Evolutionary conservation across 2,888 invertebrate species (phyloP), one percentile per base, ranked within the genome.

Genomic region (Yponomeuta sedellus): DNA sequence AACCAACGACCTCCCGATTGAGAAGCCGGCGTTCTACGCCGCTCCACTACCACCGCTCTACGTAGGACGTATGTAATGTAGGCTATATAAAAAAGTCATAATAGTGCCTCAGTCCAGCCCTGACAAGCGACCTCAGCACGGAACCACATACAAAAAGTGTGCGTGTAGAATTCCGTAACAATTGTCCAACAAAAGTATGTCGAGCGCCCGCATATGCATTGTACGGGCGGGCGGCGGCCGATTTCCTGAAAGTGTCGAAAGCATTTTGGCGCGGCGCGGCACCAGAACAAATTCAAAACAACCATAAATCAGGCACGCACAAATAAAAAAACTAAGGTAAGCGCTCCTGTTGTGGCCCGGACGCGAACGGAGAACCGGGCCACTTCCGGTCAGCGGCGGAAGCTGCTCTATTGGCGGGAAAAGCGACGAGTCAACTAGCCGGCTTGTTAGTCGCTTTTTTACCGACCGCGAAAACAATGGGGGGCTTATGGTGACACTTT

Each of bases 271-370:
- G 71, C 65, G 44, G 44, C 44, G n/a, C 68, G 67, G 69, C 66
- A 74, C 69, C 74, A 78, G 77, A 83, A 83, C 86, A 88, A 88
- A 88, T 88, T 88, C 88, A 83, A 83, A 88, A 89, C 89, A 88
- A 74, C 80, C 78, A 89, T 91, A 91, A 89, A 90, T 91, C 90
- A 87, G 81, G 70, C 74, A 71, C 69, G 76, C 76, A 88, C 87
- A 90, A 90, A 89, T 88, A 91, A 90, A 91, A n/a, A 87, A 89
- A 90, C 83, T 79, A 87, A 90, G 90, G 90, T 91, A 89, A 89
- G 90, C 89, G 88, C 83, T 86, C 86, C 88, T 86, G 88, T 85
- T 87, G 89, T 86, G 81, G 85, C 78, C 81, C 81, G 82, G 73
- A 64, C 75, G 75, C 71, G 74, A 75, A 70, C 62, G 68, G 71